Evolutionary conservation across 2,113 vertebrate genomes (phyloP), one percentile per base, ranked within the genome.

Genomic region (Corythoichthys haematopterus): DNA sequence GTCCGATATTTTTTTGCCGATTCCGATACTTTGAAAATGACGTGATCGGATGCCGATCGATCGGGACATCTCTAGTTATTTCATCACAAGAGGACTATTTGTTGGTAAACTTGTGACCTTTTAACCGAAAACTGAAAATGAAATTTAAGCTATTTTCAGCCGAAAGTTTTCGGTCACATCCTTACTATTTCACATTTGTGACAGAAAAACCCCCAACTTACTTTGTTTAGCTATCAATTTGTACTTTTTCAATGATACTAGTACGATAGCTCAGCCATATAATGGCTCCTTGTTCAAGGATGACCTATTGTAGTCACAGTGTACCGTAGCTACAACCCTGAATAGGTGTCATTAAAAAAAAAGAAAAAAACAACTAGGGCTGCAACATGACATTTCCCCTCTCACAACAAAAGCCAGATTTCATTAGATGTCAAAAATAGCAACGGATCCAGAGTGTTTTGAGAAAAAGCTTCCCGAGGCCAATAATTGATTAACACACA

Each of bases 401-500:
- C 65, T 48, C 51, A 6, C 37, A 3, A 56, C 45, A 58, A n/a
- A 79, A 70, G 55, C 9, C 0, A 71, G 53, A 71, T 48, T 53
- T 67, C 75, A 71, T 78, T 79, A 62, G 67, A 66, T 71, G 73
- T 46, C 77, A 77, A 79, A 86, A 85, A 89, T 85, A 87, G 80
- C 69, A 80, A 57, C 60, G 14, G 51, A 79, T 69, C 70, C 72
- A 74, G 56, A 78, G 66, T 56, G 72, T 78, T 82, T 75, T 75
- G 65, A 64, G 59, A 56, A 75, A 58, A 52, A 71, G 79, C 81
- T 84, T 80, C 78, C 76, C 65, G 78, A 80, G 84, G 88, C 84
- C 81, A 79, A 79, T 82, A 82, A 90, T 86, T 87, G 87, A 88
- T 90, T 87, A 83, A 68, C 65, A 72, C 74, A 87, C 87, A 89